Evolutionary conservation across 2,113 vertebrate genomes (phyloP), one percentile per base, ranked within the genome.

Genomic region (Siniperca chuatsi): DNA sequence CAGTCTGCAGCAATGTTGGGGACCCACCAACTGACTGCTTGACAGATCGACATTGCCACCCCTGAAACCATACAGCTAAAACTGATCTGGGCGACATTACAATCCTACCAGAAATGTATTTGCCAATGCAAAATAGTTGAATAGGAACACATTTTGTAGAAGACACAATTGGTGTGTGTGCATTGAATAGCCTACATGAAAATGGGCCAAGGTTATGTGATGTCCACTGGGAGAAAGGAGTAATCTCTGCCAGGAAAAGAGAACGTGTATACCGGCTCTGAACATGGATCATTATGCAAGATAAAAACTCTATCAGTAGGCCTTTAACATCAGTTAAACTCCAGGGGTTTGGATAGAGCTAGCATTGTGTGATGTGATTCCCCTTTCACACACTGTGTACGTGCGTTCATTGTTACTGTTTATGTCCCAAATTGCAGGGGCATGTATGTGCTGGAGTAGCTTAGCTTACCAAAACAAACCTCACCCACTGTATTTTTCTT

Each of bases 171-270:
- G 48, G 8, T n/a, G 4, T 55, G 8, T 86, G 81, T 70, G 55
- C 8, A 71, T 18, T 68, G 72, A 72, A 57, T 64, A 68, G 44
- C 61, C 72, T 74, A 60, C 40, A 52, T 75, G 55, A 86, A 94
- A 93, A 74, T 89, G 78, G 91, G 92, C 80, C 91, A 93, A 91
- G 86, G 90, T 85, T 91, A 78, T 80, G 52, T 66, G 83, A 75
- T 33, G 68, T 89, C 90, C 83, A 57, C 80, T 61, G 92, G 92
- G 92, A 92, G 40, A 23, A 79, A 29, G 80, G 52, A 65, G 60
- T 82, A 74, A 78, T 92, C 66, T 86, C 62, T 82, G 83, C 23
- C 72, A 79, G 76, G 57, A 77, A 84, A 90, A 64, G 80, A 83
- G 84, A 88, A 48, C 88, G 83, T 79, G 77, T 74, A 20, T 75